Percentiles rank a stretch among this genome's conserved stretches.
These are phyloP conservation scores for Myiagra hebetior DNA, from an alignment of 2,113 vertebrate genomes.

Conservation along the genomic window DNA sequence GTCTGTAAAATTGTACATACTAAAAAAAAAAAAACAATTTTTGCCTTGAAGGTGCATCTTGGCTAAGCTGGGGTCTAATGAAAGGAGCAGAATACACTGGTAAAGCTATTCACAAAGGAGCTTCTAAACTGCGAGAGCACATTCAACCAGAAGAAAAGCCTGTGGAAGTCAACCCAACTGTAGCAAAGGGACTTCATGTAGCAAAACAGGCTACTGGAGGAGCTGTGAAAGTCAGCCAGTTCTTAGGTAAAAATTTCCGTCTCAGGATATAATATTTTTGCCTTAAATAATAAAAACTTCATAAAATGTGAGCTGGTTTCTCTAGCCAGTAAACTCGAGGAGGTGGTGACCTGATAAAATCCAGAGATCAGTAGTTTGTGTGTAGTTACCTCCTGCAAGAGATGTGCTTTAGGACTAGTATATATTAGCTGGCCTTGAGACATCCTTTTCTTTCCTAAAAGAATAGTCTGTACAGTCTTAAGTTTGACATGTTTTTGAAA, in stretches of 20 bases:
- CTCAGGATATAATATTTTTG: neutral
- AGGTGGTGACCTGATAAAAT: neutral
- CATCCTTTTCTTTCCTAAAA: neutral
- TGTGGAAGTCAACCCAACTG: constrained; percentile 85
- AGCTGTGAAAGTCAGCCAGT: constrained; percentile 96
- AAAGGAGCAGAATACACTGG: constrained; percentile 96
- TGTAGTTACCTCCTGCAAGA: neutral
- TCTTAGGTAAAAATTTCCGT: constrained; percentile 80
- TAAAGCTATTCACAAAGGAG: constrained; percentile 93
- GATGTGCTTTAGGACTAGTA: neutral
- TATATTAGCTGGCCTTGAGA: neutral
- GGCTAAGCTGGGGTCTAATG: constrained; percentile 94
- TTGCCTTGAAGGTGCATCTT: constrained; percentile 86
- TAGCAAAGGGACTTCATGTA: constrained; percentile 87
- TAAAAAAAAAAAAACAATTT: neutral
- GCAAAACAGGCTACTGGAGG: constrained; percentile 95
- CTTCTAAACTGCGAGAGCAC: constrained; percentile 90
- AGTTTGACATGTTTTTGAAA: neutral
- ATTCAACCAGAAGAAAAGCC: constrained; percentile 95
- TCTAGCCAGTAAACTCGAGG: neutral
- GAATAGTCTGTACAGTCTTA: neutral
- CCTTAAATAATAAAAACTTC: neutral
- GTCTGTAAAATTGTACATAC: neutral
- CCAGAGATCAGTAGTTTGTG: neutral
- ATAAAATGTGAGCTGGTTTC: neutral